These are phyloP conservation scores for Penaeus japonicus DNA, from an alignment of 1,140 invertebrate genomes.

Conservation along the genomic window DNA sequence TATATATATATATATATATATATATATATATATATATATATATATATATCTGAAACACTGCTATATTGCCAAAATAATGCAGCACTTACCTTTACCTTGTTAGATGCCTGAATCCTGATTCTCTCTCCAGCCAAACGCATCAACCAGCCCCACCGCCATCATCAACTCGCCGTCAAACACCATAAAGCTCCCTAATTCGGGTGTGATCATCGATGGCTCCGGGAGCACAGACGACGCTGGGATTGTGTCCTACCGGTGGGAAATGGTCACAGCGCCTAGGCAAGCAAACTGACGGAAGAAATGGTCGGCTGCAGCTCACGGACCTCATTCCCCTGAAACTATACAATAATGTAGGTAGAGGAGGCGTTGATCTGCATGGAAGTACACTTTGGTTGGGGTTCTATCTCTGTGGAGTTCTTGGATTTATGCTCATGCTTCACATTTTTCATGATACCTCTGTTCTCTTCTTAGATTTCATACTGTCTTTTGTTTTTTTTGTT, in stretches of 20 bases:
- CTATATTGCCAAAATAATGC: too few species aligned
- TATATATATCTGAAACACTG: too few species aligned
- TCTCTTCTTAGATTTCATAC: too few species aligned
- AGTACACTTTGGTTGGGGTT: too few species aligned
- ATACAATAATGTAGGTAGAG: slow-evolving; percentile 79
- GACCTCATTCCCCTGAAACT: slow-evolving; percentile 85
- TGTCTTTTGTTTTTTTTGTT: too few species aligned
- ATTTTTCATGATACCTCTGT: too few species aligned
- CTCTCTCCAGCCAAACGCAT: slow-evolving; percentile 75
- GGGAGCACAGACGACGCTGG: slow-evolving; percentile 81
- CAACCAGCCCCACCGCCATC: slow-evolving; percentile 84
- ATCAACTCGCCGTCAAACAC: slow-evolving; percentile 84
- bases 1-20: background rate
- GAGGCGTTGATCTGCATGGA: too few species aligned
- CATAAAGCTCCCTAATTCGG: slow-evolving; percentile 87
- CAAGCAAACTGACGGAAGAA: slow-evolving; percentile 80
- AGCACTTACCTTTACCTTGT: too few species aligned
- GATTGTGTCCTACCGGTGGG: slow-evolving; percentile 89
- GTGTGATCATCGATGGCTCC: slow-evolving; percentile 88
- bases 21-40: background rate
- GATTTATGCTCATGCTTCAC: too few species aligned
- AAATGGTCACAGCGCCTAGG: slow-evolving; percentile 86
- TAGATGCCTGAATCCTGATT: background rate
- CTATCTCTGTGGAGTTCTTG: too few species aligned
- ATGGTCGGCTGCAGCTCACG: slow-evolving; percentile 81